Evolutionary conservation across 2,888 invertebrate genomes (phyloP), one percentile per base, ranked within the genome.

Genomic region (Drosophila nr. medialis): DNA sequence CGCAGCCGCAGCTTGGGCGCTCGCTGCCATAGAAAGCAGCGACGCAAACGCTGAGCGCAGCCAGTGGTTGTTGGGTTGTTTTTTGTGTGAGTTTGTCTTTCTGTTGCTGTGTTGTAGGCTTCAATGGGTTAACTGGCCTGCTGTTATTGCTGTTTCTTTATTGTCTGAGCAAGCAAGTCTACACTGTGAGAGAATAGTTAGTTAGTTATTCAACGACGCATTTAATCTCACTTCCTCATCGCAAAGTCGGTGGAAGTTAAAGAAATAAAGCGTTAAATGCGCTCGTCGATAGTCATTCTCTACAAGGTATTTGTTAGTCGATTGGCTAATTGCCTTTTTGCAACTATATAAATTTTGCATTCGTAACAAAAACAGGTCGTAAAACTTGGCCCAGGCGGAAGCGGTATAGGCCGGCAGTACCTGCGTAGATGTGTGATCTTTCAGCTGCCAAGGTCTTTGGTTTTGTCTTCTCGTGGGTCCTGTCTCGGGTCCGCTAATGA

Each of bases 101-200:
- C 45, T 21, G 50, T 45, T 58, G 21, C 15, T 45, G 45, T 45
- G 4, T 27, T 45, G 27, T 71, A 48, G 80, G 76, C 77, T 63
- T 78, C 80, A 80, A 80, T 75, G 77, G 77, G 77, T 80, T 77
- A 80, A 75, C 75, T 65, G 45, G 30, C 51, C 10, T 54, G 42
- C 21, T 68, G 60, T 63, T 68, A 55, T 63, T 74, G 75, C 38
- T 76, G 53, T 59, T 58, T 55, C 54, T 30, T 55, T 72, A 53
- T 50, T 50, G 59, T 30, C 48, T 29, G 59, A 24, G 75, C 64
- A 56, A 4, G 54, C 54, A 27, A 38, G 38, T n/a, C 18, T 55
- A 55, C 55, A 55, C 55, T 55, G 55, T n/a, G 13, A n/a, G 38
- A 38, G n/a, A 38, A 55, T 15, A 29, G 29, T n/a, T 29, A n/a